These are phyloP conservation scores for Oreochromis tanganicae DNA, from an alignment of 2,113 vertebrate species.

Conservation along the genomic window DNA sequence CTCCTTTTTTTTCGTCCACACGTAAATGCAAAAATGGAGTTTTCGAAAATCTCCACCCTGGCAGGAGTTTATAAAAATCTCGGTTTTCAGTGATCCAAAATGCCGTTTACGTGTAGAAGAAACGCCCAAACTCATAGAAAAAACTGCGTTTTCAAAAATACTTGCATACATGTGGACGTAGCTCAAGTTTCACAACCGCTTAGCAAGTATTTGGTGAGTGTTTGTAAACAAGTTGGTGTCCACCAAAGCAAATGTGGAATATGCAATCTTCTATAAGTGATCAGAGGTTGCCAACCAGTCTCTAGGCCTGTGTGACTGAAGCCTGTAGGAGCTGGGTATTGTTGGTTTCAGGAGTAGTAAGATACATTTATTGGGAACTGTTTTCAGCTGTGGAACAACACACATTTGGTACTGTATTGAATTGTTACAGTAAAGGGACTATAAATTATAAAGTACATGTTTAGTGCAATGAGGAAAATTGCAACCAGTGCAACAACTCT, in stretches of 20 bases:
- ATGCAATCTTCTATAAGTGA: background rate
- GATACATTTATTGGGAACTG: background rate
- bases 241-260: background rate
- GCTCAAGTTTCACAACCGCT: fast-evolving
- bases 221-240: background rate
- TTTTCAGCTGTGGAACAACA: background rate
- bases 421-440: background rate
- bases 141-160: background rate
- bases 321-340: background rate
- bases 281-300: background rate
- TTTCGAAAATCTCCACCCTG: background rate
- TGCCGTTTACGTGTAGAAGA: fast-evolving
- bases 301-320: background rate
- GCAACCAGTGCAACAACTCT: background rate
- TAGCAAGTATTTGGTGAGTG: background rate
- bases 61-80: background rate
- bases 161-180: background rate
- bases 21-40: background rate
- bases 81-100: background rate
- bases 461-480: background rate
- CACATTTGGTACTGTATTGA: background rate
- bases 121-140: background rate
- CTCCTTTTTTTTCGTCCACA: background rate
- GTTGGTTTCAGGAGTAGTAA: background rate
- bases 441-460: background rate